Conservation (phyloP, 2,113 vertebrate genomes). For the Condylura cristata region DNA sequence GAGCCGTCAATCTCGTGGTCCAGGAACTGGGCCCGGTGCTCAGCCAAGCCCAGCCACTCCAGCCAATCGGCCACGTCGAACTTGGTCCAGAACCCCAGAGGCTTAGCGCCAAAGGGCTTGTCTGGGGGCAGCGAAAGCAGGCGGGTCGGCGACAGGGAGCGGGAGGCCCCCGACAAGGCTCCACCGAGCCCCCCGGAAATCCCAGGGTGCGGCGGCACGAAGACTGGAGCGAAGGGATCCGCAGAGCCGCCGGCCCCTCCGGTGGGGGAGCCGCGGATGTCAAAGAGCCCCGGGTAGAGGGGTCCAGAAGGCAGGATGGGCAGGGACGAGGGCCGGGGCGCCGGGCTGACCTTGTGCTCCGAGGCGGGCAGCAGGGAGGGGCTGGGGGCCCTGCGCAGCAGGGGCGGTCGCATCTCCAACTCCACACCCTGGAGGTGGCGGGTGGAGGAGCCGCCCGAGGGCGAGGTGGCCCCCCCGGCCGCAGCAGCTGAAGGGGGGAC, state of each 20-base stretch:
- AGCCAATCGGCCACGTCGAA: conserved; percentile 97
- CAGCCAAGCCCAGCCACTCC: conserved; percentile 92
- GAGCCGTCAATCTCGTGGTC: conserved; percentile 98
- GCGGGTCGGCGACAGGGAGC: conserved; percentile 93
- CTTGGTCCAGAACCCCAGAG: conserved; percentile 96
- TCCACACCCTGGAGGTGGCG: conserved; percentile 84
- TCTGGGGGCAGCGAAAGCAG: conserved; percentile 92
- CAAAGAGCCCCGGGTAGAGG: conserved; percentile 84
- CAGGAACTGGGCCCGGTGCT: conserved; percentile 94
- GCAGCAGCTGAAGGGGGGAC: conserved; percentile 79
- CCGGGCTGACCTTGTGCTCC: conserved; percentile 90
- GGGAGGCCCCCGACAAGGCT: conserved; percentile 88
- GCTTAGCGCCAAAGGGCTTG: conserved; percentile 95
- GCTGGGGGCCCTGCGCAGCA: conserved; percentile 90
- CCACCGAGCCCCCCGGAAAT: conserved; percentile 89
- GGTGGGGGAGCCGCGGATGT: conserved; percentile 87
- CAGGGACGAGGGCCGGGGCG: conserved; percentile 92
- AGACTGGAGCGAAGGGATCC: conserved; percentile 91
- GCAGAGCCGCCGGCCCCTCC: conserved; percentile 88
- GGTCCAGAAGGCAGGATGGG: conserved; percentile 91
- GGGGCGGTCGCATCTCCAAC: conserved; percentile 83
- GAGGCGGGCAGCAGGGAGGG: conserved; percentile 90
- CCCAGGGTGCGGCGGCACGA: conserved; percentile 88
- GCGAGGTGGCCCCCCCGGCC: conserved; percentile 81
- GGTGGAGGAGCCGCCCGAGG: conserved; percentile 75